These are phyloP conservation scores for Mus spretus DNA, from an alignment of 2,797 vertebrate species.

Conservation along the genomic window DNA sequence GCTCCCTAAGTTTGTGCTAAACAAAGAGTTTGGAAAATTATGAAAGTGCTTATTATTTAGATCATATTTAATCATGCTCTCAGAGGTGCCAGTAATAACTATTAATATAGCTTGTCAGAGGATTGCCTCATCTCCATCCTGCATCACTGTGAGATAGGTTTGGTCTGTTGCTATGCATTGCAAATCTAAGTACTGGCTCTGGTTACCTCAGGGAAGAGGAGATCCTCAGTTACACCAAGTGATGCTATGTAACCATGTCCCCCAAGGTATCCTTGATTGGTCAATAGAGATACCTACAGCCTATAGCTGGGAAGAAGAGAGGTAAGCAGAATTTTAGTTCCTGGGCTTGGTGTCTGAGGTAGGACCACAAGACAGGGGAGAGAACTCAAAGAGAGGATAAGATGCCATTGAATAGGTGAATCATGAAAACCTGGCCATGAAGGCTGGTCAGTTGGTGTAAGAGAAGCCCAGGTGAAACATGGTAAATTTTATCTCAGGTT, in stretches of 20 bases:
- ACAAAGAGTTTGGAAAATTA: background rate
- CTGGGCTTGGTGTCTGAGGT: background rate
- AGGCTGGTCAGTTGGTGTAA: background rate
- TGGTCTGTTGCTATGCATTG: background rate
- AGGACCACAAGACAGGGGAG: background rate
- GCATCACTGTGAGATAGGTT: background rate
- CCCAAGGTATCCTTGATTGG: background rate
- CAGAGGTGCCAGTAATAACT: background rate
- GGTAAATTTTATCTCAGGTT: background rate
- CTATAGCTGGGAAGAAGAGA: background rate
- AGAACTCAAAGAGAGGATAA: background rate
- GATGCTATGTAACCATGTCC: background rate
- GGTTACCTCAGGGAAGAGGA: background rate
- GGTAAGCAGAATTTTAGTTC: background rate
- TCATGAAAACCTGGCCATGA: background rate
- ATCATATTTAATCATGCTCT: background rate
- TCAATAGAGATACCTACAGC: background rate
- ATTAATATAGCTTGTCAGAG: background rate
- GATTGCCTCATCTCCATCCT: fast-evolving
- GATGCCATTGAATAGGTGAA: background rate
- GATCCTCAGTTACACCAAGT: background rate
- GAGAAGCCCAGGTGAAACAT: background rate
- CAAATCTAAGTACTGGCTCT: background rate
- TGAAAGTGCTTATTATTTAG: background rate
- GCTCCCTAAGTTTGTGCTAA: background rate